These are phyloP conservation scores for Anas platyrhynchos DNA, from an alignment of 2,113 vertebrate species.

Conservation along the genomic window DNA sequence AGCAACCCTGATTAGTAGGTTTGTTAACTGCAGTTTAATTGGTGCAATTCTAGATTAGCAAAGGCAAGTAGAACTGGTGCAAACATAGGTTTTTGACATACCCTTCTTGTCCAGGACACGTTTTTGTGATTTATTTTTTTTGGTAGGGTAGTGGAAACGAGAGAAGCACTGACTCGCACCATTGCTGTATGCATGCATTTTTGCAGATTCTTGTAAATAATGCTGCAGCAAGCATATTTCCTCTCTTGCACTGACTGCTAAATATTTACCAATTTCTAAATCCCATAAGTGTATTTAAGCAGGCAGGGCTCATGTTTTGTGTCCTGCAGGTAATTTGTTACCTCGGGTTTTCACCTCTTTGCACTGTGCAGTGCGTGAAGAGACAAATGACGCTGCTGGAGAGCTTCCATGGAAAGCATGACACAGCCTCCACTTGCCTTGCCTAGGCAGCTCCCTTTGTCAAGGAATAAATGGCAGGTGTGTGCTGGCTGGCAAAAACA, in stretches of 20 bases:
- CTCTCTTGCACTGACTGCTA: neutral
- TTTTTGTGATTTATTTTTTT: neutral
- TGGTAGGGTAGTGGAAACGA: neutral
- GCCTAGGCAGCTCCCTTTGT: neutral
- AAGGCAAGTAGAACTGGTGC: neutral
- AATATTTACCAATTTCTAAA: neutral
- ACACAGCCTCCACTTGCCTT: neutral
- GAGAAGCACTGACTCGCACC: accelerated
- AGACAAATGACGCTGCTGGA: neutral
- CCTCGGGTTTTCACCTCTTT: neutral
- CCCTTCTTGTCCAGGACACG: neutral
- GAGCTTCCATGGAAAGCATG: neutral
- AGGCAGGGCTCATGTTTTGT: neutral
- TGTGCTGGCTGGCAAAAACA: neutral
- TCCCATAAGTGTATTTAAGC: neutral
- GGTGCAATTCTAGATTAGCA: neutral
- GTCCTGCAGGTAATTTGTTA: neutral
- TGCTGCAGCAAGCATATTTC: neutral
- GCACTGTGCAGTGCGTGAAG: neutral
- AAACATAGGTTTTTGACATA: neutral
- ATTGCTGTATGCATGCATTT: neutral
- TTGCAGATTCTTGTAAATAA: neutral
- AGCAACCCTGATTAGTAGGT: neutral
- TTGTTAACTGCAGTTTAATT: neutral
- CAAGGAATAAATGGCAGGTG: neutral